Conservation (phyloP, 2,113 vertebrate genomes). For the Otus sunia region DNA sequence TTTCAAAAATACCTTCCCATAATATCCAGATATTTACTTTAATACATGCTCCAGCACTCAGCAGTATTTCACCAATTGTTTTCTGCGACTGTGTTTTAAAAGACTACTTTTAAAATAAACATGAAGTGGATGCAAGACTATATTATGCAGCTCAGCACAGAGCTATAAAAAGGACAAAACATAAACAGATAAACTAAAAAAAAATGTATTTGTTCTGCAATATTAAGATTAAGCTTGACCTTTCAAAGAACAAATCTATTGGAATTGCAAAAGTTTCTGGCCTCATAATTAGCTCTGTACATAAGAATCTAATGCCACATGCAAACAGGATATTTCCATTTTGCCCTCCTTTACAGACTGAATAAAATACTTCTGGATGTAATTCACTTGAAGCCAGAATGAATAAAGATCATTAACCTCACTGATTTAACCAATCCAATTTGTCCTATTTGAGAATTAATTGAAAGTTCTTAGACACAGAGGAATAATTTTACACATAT, state of each 20-base stretch:
- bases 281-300: background rate
- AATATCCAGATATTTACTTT: background rate
- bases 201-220: background rate
- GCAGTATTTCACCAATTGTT: background rate
- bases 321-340: background rate
- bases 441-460: background rate
- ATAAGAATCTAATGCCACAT: background rate
- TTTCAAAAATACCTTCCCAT: background rate
- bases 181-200: background rate
- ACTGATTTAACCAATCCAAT: background rate
- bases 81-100: background rate
- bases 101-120: background rate
- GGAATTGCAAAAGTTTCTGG: background rate
- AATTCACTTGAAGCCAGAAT: background rate
- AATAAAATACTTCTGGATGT: background rate
- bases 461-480: background rate
- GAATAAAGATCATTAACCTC: background rate
- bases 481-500: background rate
- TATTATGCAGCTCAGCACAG: background rate
- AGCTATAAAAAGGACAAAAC: background rate
- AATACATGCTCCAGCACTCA: background rate
- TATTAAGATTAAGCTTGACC: background rate
- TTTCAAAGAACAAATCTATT: slow-evolving; percentile 4
- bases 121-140: background rate
- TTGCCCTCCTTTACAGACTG: background rate